Base-by-base conservation (phyloP, 2,797 vertebrate genomes). In the Cirrhinus molitorella region DNA sequence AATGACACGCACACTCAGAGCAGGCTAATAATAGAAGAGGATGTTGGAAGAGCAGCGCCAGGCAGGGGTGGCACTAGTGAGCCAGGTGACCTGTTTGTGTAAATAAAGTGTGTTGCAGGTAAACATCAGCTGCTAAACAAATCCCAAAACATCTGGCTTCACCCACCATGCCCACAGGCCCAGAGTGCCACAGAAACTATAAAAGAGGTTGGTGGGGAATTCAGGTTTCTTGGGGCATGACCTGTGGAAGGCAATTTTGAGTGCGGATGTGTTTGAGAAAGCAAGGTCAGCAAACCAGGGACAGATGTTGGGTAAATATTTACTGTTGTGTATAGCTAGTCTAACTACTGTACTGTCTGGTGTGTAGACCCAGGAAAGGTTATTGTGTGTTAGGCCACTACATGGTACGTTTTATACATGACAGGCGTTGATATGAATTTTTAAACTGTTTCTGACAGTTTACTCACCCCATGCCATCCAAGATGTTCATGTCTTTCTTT, bases 81-180 rank as follows among this genome's bases (percentile, higher is more conserved):
- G 79, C 78, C 83, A 88, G 85, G 85, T 92, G 91, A 89, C 91
- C 91, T 89, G 90, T 91, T 94, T 96, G 95, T 97, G 95, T 97
- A 97, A 97, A 96, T 96, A 97, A 96, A 90, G 92, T 91, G 94
- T 91, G 91, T 91, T 91, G 91, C 85, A 94, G 94, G 95, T 94
- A 96, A 96, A 94, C 94, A 95, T 91, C 93, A 94, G 94, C 95
- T 96, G 95, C 86, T 79, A 79, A 88, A 85, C 83, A 82, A 85
- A 83, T 85, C 86, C 85, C 86, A 86, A 92, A 92, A 95, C 96
- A 96, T 94, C 95, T 96, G 96, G 93, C 92, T 91, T 91, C 91
- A 94, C 92, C 78, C 16, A 87, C 92, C 92, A 94, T 53, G 59
- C 94, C 92, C 94, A 77, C 88, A 93, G 67, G 91, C 91, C 53